A percentile compares a stretch with the other conserved stretches of the same genome.
These are phyloP conservation scores for Microtus ochrogaster DNA, from an alignment of 2,113 vertebrate species.

Conservation along the genomic window DNA sequence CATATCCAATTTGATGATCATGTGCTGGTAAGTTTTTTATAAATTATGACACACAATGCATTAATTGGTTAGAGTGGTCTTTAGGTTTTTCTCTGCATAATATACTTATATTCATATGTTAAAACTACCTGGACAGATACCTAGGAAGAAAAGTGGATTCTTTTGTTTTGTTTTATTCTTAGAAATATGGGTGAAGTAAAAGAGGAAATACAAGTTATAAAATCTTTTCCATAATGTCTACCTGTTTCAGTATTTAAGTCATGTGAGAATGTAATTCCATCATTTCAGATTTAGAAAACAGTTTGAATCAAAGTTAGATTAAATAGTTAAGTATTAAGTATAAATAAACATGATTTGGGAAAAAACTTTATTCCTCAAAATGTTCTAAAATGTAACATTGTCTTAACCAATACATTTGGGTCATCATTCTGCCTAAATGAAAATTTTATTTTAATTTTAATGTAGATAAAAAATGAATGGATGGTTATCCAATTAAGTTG, in stretches of 20 bases:
- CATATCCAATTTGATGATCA: background rate
- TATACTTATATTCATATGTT: background rate
- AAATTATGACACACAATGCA: background rate
- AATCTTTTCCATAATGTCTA: background rate
- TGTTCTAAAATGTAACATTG: background rate
- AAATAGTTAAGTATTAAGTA: background rate
- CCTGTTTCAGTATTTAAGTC: background rate
- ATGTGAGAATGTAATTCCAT: background rate
- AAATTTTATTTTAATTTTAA: background rate
- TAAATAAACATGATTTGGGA: background rate
- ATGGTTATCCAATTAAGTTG: background rate
- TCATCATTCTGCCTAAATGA: background rate
- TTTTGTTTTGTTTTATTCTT: background rate
- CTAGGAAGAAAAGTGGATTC: background rate
- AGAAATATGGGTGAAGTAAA: background rate
- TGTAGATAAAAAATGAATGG: conserved; percentile 2
- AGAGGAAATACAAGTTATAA: background rate
- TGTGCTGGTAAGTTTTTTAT: background rate
- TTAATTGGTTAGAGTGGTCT: background rate
- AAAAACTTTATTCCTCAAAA: background rate
- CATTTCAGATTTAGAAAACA: background rate
- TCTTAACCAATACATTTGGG: background rate
- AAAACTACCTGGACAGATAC: background rate
- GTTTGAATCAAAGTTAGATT: background rate
- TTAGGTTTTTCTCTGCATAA: background rate